These are phyloP conservation scores for Cremastobaeus sp. DNA, from an alignment of 2,888 invertebrate genomes.

Conservation along the genomic window DNA sequence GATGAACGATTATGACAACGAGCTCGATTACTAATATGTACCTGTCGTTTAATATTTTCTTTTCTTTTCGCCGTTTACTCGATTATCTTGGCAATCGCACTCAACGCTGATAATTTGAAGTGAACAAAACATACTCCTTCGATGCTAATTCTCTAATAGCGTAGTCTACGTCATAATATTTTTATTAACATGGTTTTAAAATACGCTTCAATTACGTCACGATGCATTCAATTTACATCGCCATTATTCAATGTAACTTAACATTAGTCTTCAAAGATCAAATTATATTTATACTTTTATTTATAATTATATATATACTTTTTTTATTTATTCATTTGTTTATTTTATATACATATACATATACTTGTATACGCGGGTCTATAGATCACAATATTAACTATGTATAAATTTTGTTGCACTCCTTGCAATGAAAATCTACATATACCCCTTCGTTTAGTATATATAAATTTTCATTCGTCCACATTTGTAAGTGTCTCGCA, in stretches of 20 bases:
- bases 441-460: no score
- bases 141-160: conserved; percentile 51
- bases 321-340: conserved; percentile 28
- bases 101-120: conserved; percentile 63
- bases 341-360: conserved; percentile 34
- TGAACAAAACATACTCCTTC: conserved; percentile 61
- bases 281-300: conserved; percentile 59
- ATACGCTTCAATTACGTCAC: conserved; percentile 47
- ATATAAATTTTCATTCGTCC: conserved; percentile 1
- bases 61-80: not conserved
- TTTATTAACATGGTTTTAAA: conserved; percentile 56
- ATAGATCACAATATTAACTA: no score
- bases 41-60: not conserved
- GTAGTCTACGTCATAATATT: conserved; percentile 55
- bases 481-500: conserved; percentile 9
- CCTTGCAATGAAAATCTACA: conserved; percentile 17
- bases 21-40: conserved; percentile 35
- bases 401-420: conserved; percentile 16
- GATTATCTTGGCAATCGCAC: conserved; percentile 28
- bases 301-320: conserved; percentile 6
- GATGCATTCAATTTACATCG: conserved; percentile 38
- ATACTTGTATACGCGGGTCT: conserved; percentile 27
- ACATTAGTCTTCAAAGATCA: conserved; percentile 65
- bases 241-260: conserved; percentile 25
- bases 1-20: conserved; percentile 57